Percentiles rank a stretch among this genome's conserved stretches.
Conservation (phyloP, 2,888 invertebrate species). For the Odontomyia ornata region DNA sequence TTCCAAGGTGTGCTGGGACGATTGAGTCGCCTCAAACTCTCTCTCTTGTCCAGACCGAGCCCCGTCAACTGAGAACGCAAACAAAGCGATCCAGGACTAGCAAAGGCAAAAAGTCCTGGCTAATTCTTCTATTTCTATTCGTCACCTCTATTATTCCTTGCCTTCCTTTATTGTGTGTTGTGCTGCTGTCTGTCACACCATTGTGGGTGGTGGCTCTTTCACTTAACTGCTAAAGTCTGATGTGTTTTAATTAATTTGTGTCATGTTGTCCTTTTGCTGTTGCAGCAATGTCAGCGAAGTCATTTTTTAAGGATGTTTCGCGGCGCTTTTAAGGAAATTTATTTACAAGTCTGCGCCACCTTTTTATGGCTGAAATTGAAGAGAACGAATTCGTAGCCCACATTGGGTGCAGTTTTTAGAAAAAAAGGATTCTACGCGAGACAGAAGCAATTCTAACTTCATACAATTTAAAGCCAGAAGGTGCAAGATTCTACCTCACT, state of each 20-base stretch:
- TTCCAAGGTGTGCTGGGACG: not conserved
- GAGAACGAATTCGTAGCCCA: no score
- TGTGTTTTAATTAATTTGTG: conserved; percentile 29
- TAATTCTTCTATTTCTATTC: not conserved
- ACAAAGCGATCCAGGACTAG: not conserved
- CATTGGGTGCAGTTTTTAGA: no score
- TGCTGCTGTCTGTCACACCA: not conserved
- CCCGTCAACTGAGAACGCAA: not conserved
- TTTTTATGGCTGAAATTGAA: no score
- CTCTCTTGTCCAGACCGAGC: not conserved
- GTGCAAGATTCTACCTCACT: no score
- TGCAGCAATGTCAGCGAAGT: no score
- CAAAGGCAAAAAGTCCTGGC: not conserved
- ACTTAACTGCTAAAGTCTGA: not conserved
- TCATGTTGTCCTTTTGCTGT: not conserved
- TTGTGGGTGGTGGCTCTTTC: not conserved
- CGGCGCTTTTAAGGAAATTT: no score
- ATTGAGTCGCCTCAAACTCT: not conserved
- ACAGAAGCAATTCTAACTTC: no score
- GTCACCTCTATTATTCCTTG: not conserved
- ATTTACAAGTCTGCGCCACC: no score
- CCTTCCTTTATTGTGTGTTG: not conserved
- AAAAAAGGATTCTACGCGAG: no score
- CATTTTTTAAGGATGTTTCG: no score
- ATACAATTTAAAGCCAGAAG: no score